A percentile compares a stretch with the other conserved stretches of the same genome.
phyloP scores from a whole-genome alignment of 2,888 invertebrate species.

The Chrysolina americana region DNA sequence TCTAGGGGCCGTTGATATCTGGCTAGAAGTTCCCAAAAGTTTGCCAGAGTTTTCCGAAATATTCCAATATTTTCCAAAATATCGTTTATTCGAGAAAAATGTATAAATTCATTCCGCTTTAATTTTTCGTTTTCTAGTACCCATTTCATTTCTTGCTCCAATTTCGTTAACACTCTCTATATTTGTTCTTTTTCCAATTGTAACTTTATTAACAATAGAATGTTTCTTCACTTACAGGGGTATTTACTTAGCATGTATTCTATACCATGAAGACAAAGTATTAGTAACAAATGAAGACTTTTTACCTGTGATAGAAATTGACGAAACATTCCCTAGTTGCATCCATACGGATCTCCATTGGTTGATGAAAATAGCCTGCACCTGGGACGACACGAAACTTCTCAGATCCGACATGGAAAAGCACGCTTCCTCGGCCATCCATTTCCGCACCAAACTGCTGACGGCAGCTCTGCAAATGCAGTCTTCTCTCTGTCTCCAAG shows the following conservation, averaged over 20 bases:
- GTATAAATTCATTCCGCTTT: too few relatives aligned
- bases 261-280: slow-evolving; percentile 96
- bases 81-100: too few relatives aligned
- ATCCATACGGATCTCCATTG: slow-evolving; percentile 96
- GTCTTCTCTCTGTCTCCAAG: slow-evolving; percentile 78
- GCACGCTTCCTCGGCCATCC: slow-evolving; percentile 90
- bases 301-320: slow-evolving; percentile 96
- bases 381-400: slow-evolving; percentile 96
- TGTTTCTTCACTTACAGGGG: slow-evolving; percentile 77
- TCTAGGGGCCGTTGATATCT: too few relatives aligned
- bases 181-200: neutral
- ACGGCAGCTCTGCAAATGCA: slow-evolving; percentile 95
- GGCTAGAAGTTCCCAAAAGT: too few relatives aligned
- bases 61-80: too few relatives aligned
- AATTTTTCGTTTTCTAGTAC: too few relatives aligned
- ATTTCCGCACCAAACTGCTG: slow-evolving; percentile 92
- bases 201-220: neutral
- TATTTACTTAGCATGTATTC: slow-evolving; percentile 91
- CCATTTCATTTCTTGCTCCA: neutral
- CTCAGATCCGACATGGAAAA: slow-evolving; percentile 96
- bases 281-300: slow-evolving; percentile 97
- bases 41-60: too few relatives aligned
- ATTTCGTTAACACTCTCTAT: too few relatives aligned
- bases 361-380: slow-evolving; percentile 93
- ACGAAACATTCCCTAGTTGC: slow-evolving; percentile 94